phyloP scores from a whole-genome alignment of 2,797 vertebrate genomes.

The Manis crassicaudata region DNA sequence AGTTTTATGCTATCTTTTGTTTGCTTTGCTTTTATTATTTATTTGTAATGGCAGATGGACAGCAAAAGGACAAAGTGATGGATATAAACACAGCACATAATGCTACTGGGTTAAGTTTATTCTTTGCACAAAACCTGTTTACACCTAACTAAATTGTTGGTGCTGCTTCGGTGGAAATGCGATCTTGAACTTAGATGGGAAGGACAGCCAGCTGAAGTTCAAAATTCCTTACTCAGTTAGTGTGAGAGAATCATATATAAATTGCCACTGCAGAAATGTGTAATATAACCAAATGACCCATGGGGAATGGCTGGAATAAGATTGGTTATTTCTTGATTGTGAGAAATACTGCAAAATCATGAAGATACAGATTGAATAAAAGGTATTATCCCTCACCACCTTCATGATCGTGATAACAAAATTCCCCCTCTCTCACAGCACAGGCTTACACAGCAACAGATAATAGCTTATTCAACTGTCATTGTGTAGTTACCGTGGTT shows the following conservation, averaged over 20 bases:
- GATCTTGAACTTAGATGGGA: background rate
- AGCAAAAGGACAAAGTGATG: background rate
- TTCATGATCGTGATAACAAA: background rate
- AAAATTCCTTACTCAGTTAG: background rate
- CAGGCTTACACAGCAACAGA: background rate
- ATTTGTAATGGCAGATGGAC: background rate
- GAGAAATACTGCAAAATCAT: background rate
- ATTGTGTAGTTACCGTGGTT: background rate
- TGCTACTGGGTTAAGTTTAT: background rate
- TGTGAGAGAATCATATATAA: background rate
- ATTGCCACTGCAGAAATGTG: background rate
- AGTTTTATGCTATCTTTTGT: background rate
- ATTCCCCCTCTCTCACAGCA: fast-evolving
- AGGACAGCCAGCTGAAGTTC: background rate
- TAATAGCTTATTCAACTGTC: background rate
- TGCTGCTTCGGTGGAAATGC: background rate
- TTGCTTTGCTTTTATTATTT: background rate
- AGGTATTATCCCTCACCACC: background rate
- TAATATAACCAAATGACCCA: background rate
- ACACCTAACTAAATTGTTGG: background rate
- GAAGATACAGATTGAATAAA: background rate
- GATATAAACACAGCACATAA: background rate
- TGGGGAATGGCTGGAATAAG: background rate
- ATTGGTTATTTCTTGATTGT: background rate
- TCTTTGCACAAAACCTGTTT: background rate